Evolutionary conservation across 1,140 invertebrate species (phyloP).

Genomic region (Hermetia illucens): DNA sequence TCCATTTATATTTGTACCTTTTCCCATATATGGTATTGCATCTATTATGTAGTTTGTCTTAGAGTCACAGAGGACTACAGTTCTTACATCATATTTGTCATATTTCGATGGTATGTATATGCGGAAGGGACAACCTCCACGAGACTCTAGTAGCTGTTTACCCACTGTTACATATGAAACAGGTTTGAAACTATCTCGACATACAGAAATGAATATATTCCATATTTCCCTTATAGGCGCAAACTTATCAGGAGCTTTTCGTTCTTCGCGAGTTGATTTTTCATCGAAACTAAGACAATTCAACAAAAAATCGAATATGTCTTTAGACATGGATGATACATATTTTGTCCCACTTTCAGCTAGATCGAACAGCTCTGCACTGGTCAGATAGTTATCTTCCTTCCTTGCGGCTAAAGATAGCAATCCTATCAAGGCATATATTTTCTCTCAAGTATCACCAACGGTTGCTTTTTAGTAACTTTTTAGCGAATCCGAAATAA

Average conservation of each 20-base stretch:
- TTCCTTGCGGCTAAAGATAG: too few relatives aligned
- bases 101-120: conserved; percentile 22
- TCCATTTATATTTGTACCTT: background rate
- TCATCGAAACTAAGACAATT: conserved; percentile 12
- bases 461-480: too few relatives aligned
- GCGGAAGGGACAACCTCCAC: conserved; percentile 14
- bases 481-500: too few relatives aligned
- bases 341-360: background rate
- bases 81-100: conserved; percentile 30
- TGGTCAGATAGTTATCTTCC: too few relatives aligned
- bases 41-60: conserved; percentile 15
- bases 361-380: background rate
- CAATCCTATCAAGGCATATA: too few relatives aligned
- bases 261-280: conserved; percentile 2
- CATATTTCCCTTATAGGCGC: conserved; percentile 18
- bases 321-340: background rate
- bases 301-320: conserved; percentile 6
- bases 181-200: conserved; percentile 8
- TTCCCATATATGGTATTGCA: conserved; percentile 6
- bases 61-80: conserved; percentile 14
- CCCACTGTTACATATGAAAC: conserved; percentile 14
- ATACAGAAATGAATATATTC: conserved; percentile 17
- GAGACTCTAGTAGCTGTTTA: conserved; percentile 17
- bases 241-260: conserved; percentile 16
- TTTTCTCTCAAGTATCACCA: too few relatives aligned